phyloP scores from a whole-genome alignment of 2,888 invertebrate genomes.

The Hipparchia semele region DNA sequence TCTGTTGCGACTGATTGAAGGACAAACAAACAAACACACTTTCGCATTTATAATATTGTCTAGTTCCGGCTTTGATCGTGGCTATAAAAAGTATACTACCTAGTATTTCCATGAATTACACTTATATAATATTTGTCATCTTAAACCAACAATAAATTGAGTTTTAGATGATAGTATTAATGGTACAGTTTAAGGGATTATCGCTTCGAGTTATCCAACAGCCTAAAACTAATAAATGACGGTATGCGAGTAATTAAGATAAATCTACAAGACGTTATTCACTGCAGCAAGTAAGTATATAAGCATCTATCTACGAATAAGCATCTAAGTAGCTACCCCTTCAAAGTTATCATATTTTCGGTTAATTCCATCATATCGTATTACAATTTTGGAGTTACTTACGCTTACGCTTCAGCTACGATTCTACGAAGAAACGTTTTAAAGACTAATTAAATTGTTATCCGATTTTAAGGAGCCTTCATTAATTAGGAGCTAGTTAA shows the following conservation, averaged over 20 bases:
- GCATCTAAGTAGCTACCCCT: constrained; percentile 1
- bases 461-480: neutral
- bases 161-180: neutral
- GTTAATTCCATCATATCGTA: constrained; percentile 26
- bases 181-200: neutral
- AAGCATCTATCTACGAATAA: constrained; percentile 5
- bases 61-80: too few relatives aligned
- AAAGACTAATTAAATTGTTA: neutral
- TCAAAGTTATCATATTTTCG: constrained; percentile 25
- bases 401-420: neutral
- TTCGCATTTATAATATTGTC: too few relatives aligned
- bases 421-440: constrained; percentile 6
- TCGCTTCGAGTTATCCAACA: constrained; percentile 6
- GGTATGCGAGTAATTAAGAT: constrained; percentile 34
- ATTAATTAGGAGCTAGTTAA: neutral
- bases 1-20: too few relatives aligned
- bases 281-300: neutral
- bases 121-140: too few relatives aligned
- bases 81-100: too few relatives aligned
- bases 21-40: too few relatives aligned
- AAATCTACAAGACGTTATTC: constrained; percentile 25
- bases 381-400: constrained; percentile 23
- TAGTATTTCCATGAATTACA: too few relatives aligned
- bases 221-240: constrained; percentile 17
- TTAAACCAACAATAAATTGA: too few relatives aligned